Evolutionary conservation across 2,113 vertebrate species (phyloP), one percentile per base, ranked within the genome.

Genomic region (Leucopternis melanops): DNA sequence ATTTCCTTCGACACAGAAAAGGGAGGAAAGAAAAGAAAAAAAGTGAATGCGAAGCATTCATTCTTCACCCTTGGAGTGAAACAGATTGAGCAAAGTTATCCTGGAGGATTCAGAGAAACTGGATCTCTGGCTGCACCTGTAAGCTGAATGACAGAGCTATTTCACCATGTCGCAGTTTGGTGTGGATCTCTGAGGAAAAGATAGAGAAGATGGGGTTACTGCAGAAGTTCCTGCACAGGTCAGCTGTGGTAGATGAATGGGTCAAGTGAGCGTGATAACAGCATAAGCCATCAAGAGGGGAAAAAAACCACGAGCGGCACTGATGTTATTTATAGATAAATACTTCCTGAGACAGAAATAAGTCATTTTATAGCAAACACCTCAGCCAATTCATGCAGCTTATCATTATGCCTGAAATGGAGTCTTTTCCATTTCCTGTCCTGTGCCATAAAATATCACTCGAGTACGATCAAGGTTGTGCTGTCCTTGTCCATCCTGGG

Each of bases 281-380:
- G 71, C 31, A 27, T 11, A 54, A 67, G 16, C 27, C 45, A 75
- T 23, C 27, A 71, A 54, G 52, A 62, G 36, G 40, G 42, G 27
- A 7, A 69, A 88, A 78, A 62, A 31, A 1, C 11, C 14, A 27
- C 0, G 0, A 75, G n/a, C 2, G 4, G 1, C 18, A 52, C 7
- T 52, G 65, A n/a, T 75, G 29, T 61, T 94, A 26, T 81, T 92
- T 79, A 44, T 38, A 65, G 38, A n/a, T 36, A 86, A 94, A 84
- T 67, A 86, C 47, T 75, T 71, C 13, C 8, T n/a, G 49, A 32
- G 86, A 61, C 55, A 92, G 86, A 74, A 92, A 65, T 40, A 61
- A 89, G 40, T 79, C 2, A 40, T 89, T 92, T 86, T 36, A 36
- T 40, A 75, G n/a, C 25, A 71, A 95, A 74, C 17, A 62, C 13